A percentile compares a stretch with the other conserved stretches of the same genome.
Evolutionary conservation across 2,113 vertebrate species (phyloP).

Genomic region (Addax nasomaculatus): DNA sequence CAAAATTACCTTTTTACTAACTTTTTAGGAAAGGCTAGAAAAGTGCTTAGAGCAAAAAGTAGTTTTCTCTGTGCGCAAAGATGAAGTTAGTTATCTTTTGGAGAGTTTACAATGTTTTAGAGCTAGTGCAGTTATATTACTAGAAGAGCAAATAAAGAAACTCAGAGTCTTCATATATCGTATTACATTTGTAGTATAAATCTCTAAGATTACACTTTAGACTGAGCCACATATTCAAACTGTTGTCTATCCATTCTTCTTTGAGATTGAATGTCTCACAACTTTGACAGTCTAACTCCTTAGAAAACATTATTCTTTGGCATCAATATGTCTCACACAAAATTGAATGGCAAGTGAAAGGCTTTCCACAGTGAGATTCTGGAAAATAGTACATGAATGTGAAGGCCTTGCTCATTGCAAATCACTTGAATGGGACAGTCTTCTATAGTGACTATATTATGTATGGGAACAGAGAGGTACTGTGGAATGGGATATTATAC

Average conservation of each 20-base stretch:
- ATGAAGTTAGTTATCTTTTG: neutral
- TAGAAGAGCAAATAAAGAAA: neutral
- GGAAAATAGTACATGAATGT: neutral
- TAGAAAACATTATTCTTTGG: constrained; percentile 15
- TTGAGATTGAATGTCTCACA: neutral
- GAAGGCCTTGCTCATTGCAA: neutral
- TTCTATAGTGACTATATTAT: neutral
- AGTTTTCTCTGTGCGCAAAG: neutral
- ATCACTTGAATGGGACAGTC: neutral
- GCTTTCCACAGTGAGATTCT: neutral
- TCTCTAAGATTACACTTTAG: neutral
- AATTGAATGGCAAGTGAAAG: neutral
- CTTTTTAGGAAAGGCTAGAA: neutral
- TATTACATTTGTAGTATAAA: neutral
- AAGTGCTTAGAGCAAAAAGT: neutral
- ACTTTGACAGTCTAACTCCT: neutral
- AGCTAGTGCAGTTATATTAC: neutral
- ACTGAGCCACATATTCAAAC: neutral
- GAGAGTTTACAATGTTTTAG: neutral
- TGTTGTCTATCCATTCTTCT: neutral
- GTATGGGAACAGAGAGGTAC: neutral
- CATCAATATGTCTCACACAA: neutral
- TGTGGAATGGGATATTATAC: neutral
- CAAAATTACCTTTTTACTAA: neutral
- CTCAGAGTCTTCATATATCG: neutral